A percentile compares a stretch with the other conserved stretches of the same genome.
Evolutionary conservation across 1,140 invertebrate genomes (phyloP).

Genomic region (Monomorium pharaonis): DNA sequence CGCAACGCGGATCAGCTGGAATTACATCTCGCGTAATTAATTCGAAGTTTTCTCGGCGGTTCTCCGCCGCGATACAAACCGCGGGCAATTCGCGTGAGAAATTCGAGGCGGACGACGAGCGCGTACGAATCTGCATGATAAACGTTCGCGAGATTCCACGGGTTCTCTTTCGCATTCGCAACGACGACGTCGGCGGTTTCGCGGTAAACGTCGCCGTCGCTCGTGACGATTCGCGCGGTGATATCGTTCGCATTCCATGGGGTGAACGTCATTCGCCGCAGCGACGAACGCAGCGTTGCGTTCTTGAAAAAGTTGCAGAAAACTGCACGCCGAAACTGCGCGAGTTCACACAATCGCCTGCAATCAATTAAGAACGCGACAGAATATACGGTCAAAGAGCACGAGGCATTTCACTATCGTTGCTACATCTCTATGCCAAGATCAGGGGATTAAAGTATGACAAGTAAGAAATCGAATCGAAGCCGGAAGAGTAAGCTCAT

Average conservation of each 20-base stretch:
- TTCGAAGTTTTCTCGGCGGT: background rate
- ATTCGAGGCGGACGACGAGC: constrained; percentile 22
- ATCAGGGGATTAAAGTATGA: too few species aligned
- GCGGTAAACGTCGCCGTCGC: constrained; percentile 42
- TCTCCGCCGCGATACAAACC: background rate
- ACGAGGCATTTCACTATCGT: too few species aligned
- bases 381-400: background rate
- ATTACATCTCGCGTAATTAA: background rate
- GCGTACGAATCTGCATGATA: constrained; percentile 53
- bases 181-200: constrained; percentile 51
- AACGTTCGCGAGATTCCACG: constrained; percentile 44
- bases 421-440: background rate
- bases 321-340: background rate
- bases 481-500: background rate
- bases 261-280: constrained; percentile 77
- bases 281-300: background rate
- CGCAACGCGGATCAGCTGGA: background rate
- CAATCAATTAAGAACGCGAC: background rate
- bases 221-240: constrained; percentile 73
- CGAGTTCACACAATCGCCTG: background rate
- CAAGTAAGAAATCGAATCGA: background rate
- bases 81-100: constrained; percentile 4
- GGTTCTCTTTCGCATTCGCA: constrained; percentile 44
- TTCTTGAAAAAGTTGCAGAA: constrained; percentile 41
- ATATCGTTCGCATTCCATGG: constrained; percentile 82